Conservation (phyloP, 2,797 vertebrate genomes). For the Streptopelia turtur region DNA sequence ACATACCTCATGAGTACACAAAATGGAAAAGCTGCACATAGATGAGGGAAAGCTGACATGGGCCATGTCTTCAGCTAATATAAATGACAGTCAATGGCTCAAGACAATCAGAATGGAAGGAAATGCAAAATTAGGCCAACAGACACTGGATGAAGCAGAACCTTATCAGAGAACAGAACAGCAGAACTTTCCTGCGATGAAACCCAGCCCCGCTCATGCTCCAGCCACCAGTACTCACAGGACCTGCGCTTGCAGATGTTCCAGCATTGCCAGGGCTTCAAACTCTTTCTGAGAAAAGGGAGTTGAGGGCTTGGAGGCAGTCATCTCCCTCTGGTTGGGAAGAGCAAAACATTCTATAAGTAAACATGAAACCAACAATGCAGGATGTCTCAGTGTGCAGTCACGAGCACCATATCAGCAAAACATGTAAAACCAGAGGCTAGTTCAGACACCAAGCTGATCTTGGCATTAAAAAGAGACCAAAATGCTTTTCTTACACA, state of each 20-base stretch:
- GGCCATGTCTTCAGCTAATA: not conserved
- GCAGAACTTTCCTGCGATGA: not conserved
- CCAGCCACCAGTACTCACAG: slow-evolving; percentile 76
- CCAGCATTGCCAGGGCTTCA: slow-evolving; percentile 76
- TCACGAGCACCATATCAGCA: not conserved
- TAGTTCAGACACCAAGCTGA: not conserved
- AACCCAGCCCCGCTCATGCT: not conserved
- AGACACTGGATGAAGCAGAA: not conserved
- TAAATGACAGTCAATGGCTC: not conserved
- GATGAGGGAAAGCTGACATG: not conserved
- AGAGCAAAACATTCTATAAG: not conserved
- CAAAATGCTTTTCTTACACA: not conserved
- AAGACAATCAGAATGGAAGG: not conserved
- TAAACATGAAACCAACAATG: not conserved
- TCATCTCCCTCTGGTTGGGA: slow-evolving; percentile 60
- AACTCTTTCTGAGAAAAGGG: slow-evolving; percentile 77
- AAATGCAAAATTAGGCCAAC: not conserved
- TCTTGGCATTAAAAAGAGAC: not conserved
- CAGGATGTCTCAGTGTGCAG: not conserved
- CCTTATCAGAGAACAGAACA: not conserved
- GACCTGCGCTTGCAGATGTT: slow-evolving; percentile 81
- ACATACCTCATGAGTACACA: not conserved
- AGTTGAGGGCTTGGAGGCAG: slow-evolving; percentile 49
- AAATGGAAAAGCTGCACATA: not conserved
- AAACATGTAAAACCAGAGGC: not conserved